Evolutionary conservation across 2,113 vertebrate genomes (phyloP).

Genomic region (Nyctereutes procyonoides): DNA sequence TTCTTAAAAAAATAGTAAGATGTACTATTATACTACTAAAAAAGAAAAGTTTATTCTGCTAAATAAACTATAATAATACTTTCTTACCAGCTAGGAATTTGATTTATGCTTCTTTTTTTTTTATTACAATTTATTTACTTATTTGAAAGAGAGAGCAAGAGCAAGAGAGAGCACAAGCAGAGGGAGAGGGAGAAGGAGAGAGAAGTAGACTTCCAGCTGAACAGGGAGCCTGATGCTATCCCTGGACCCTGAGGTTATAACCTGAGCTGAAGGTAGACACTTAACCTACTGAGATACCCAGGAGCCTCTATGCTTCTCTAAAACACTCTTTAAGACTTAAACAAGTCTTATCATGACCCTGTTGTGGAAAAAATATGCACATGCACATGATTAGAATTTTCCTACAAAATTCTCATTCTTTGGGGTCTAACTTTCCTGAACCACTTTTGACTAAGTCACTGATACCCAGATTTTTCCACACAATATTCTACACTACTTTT

Average conservation of each 20-base stretch:
- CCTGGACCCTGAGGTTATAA: no score
- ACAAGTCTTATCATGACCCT: background rate
- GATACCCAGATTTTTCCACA: background rate
- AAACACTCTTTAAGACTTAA: constrained; percentile 13
- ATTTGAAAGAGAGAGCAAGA: no score
- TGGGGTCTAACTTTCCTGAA: background rate
- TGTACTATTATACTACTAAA: background rate
- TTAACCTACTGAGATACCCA: no score
- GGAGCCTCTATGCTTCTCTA: background rate
- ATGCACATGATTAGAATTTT: background rate
- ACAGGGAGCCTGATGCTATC: no score
- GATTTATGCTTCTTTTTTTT: background rate
- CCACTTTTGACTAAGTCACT: background rate
- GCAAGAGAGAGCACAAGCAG: no score
- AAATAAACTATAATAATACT: background rate
- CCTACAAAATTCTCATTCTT: constrained; percentile 40
- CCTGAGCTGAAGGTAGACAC: no score
- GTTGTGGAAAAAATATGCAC: background rate
- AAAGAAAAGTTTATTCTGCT: background rate
- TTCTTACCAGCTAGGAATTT: background rate
- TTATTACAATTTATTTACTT: no score
- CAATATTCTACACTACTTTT: background rate
- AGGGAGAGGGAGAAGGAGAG: no score
- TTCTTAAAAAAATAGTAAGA: background rate
- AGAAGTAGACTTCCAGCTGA: no score